Conservation (phyloP, 64 coral and sea anemone genomes). For the Dendronephthya gigantea region DNA sequence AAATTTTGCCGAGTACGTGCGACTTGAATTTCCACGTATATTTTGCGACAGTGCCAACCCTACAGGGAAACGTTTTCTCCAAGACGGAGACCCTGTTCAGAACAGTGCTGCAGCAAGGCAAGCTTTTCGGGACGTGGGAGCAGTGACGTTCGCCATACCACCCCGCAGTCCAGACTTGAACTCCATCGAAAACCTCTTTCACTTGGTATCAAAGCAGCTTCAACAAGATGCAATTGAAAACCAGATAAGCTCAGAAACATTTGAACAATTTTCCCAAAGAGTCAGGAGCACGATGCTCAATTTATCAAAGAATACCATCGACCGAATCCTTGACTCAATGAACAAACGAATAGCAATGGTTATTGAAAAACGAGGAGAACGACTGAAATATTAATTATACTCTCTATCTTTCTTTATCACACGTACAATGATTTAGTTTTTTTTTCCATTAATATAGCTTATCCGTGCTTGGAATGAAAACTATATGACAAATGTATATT, state of each 20-base stretch:
- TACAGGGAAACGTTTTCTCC: background rate
- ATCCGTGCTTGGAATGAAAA: background rate
- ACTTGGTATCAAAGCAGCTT: constrained; percentile 22
- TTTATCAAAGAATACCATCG: background rate
- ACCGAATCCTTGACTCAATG: background rate
- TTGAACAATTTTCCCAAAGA: constrained; percentile 33
- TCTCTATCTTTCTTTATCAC: background rate
- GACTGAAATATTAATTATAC: background rate
- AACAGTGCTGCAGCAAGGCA: constrained; percentile 18
- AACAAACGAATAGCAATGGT: background rate
- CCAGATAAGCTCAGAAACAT: constrained; percentile 35
- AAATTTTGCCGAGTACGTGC: background rate
- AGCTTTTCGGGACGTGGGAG: background rate
- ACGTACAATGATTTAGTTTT: background rate
- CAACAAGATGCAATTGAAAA: constrained; percentile 37
- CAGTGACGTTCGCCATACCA: background rate
- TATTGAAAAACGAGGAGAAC: background rate
- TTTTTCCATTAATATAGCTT: background rate
- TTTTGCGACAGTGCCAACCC: constrained; percentile 2
- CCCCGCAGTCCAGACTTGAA: background rate
- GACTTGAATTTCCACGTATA: background rate
- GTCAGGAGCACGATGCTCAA: background rate
- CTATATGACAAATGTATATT: background rate
- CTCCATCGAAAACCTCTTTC: constrained; percentile 2
- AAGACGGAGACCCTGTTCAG: constrained; percentile 48